Base-by-base conservation (phyloP, 2,888 invertebrate genomes). In the Drosophila fulvimacula region DNA sequence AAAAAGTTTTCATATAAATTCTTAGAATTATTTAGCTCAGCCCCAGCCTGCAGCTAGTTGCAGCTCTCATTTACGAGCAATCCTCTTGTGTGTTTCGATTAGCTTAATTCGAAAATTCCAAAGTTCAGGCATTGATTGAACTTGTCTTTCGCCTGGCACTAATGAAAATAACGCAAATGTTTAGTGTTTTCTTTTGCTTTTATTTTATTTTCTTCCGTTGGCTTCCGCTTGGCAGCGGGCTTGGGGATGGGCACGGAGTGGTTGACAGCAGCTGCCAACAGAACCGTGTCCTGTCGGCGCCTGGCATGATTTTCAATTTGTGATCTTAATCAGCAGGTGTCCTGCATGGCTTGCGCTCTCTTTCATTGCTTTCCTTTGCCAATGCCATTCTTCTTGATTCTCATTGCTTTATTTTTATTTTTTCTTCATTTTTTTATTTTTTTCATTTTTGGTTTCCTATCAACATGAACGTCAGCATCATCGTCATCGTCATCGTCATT, bases 271-370 rank as follows among this genome's bases (percentile, higher is more conserved):
- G 67, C 38, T 39, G 11, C n/a, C 32, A 46, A 46, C 42, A 42
- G 46, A 57, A 69, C 66, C 79, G 53, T 78, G 78, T 81, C 59
- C 79, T 75, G 70, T 69, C 76, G 69, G 58, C 55, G 72, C 27
- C 68, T 64, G 60, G 73, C 79, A 77, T 84, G 84, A 84, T 87
- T 89, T 90, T 89, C 89, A 90, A 90, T 89, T 91, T 89, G 88
- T 79, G 91, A 91, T 91, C 88, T 86, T 88, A 88, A 90, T 89
- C 89, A 91, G 90, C 90, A 91, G 91, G 91, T 90, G 90, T 88
- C 88, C 78, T 79, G 66, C 74, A 74, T 68, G 73, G 56, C 67
- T 68, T 70, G 42, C 32, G 49, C 44, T 56, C 53, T 41, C 21
- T 51, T 63, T 52, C 64, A 53, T 46, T 55, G 48, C 59, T 46